phyloP scores from a whole-genome alignment of 2,888 invertebrate species.

The Camptogramma bilineatum region DNA sequence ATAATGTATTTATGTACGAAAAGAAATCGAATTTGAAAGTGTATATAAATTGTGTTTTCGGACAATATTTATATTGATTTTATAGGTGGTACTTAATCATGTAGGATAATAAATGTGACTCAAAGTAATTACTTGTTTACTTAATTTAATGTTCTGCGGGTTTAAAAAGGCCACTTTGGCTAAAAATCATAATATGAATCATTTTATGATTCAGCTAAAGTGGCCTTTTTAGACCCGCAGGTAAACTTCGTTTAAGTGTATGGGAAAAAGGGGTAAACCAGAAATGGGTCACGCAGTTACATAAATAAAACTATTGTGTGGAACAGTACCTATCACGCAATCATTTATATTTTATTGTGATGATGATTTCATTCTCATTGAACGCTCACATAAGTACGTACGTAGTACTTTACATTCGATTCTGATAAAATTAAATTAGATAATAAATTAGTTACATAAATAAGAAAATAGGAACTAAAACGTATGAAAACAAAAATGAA shows the following conservation, averaged over 20 bases:
- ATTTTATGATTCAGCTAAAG: too few relatives aligned
- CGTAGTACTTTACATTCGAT: constrained; percentile 1
- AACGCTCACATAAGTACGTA: background rate
- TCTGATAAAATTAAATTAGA: constrained; percentile 9
- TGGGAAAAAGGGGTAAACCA: background rate
- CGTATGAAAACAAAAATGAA: constrained; percentile 1
- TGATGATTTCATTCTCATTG: background rate
- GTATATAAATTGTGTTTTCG: constrained; percentile 15
- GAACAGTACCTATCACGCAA: constrained; percentile 4
- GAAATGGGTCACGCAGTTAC: background rate
- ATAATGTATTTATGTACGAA: constrained; percentile 14
- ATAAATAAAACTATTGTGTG: constrained; percentile 8
- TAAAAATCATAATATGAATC: too few relatives aligned
- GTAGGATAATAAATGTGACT: constrained; percentile 14
- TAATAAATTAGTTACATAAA: constrained; percentile 7
- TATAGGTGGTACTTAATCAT: constrained; percentile 6
- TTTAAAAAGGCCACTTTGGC: too few relatives aligned
- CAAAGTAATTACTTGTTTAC: background rate
- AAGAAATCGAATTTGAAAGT: constrained; percentile 23
- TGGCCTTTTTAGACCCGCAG: too few relatives aligned
- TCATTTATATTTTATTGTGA: constrained; percentile 18
- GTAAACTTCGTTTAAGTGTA: too few relatives aligned
- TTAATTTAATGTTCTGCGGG: background rate
- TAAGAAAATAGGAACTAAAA: constrained; percentile 17
- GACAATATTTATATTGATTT: constrained; percentile 23